A percentile compares a stretch with the other conserved stretches of the same genome.
These are phyloP conservation scores for Malurus cyaneus DNA, from an alignment of 2,113 vertebrate genomes.

Conservation along the genomic window DNA sequence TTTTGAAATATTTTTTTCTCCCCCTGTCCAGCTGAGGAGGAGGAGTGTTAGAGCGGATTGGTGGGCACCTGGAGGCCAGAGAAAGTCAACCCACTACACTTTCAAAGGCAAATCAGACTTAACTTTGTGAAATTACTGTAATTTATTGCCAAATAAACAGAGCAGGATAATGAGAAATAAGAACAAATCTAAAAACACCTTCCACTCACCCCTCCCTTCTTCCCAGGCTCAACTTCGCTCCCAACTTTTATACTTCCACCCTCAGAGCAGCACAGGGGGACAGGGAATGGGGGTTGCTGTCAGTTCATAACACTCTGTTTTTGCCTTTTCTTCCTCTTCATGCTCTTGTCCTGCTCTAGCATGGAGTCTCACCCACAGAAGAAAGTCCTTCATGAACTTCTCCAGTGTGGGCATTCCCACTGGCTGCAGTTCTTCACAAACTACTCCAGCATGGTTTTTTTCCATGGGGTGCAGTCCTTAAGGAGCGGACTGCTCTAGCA, in stretches of 20 bases:
- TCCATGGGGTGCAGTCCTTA: neutral
- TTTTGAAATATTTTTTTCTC: neutral
- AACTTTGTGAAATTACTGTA: neutral
- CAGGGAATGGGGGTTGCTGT: neutral
- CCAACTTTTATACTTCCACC: neutral
- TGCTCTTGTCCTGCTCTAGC: neutral
- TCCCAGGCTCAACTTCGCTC: neutral
- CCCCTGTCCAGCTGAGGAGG: neutral
- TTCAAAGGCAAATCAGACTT: neutral
- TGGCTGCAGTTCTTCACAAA: neutral
- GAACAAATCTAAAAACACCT: neutral
- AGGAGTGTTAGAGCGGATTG: neutral
- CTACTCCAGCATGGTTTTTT: neutral
- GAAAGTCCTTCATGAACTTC: neutral
- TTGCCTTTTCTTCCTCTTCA: neutral
- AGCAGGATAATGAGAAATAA: neutral
- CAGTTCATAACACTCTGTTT: neutral
- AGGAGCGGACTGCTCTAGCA: neutral
- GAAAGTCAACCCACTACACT: neutral
- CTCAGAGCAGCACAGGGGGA: neutral
- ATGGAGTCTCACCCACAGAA: neutral
- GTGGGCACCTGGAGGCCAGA: neutral
- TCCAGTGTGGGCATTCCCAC: neutral
- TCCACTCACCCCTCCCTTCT: neutral
- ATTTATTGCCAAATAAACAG: neutral